phyloP scores from a whole-genome alignment of 2,113 vertebrate genomes.

The Mionectes macconnelli region DNA sequence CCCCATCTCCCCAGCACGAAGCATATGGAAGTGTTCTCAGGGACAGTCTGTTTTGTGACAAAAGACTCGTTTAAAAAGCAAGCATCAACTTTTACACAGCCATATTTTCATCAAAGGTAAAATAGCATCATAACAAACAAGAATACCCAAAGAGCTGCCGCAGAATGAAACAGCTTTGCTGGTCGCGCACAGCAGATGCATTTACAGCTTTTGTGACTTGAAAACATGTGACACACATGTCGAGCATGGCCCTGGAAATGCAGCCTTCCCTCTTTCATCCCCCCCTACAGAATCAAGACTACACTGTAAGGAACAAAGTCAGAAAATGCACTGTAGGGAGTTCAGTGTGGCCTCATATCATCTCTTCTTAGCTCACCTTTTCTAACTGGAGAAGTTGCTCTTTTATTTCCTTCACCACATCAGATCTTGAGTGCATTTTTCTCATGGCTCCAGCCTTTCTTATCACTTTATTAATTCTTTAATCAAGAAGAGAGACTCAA shows the following conservation, averaged over 20 bases:
- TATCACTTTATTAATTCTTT: background rate
- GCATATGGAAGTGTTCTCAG: accelerated
- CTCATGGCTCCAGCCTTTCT: background rate
- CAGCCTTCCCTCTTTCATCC: accelerated
- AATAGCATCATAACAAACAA: background rate
- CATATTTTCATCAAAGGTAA: background rate
- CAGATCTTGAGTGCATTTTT: background rate
- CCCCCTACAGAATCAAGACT: background rate
- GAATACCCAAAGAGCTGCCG: background rate
- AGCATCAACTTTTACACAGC: background rate
- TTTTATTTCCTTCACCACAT: background rate
- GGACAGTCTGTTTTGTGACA: background rate
- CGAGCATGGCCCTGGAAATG: background rate
- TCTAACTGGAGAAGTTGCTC: background rate
- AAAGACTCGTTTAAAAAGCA: background rate
- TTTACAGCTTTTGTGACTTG: background rate
- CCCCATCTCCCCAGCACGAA: accelerated
- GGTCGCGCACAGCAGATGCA: background rate
- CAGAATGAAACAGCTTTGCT: background rate
- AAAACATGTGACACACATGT: background rate
- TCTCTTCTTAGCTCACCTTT: background rate
- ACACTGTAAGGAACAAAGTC: background rate
- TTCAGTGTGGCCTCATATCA: background rate
- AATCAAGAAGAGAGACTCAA: background rate
- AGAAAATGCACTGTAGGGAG: background rate